Conservation (phyloP, 2,888 invertebrate genomes). For the Drosophila siamana region DNA sequence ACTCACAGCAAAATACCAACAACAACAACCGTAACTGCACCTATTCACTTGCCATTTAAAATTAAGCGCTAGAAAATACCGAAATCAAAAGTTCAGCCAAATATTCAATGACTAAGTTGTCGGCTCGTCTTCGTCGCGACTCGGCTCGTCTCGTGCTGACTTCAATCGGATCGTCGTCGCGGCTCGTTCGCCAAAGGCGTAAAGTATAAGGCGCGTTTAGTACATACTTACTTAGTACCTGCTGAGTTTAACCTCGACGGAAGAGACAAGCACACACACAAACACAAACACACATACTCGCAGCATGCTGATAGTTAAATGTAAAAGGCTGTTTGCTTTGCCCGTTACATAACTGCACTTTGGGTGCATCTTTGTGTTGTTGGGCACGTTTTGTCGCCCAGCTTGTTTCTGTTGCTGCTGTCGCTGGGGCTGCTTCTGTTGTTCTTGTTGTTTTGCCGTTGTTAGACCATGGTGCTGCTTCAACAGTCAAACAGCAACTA, state of each 20-base stretch:
- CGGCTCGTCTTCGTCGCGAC: background rate
- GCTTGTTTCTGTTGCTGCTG: slow-evolving; percentile 47
- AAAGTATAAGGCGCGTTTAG: slow-evolving; percentile 41
- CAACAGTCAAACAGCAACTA: slow-evolving; percentile 32
- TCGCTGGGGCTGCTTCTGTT: background rate
- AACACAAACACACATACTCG: slow-evolving; percentile 20
- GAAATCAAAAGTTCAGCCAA: slow-evolving; percentile 58
- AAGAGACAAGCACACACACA: slow-evolving; percentile 36
- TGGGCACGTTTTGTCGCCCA: slow-evolving; percentile 72
- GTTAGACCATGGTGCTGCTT: slow-evolving; percentile 34
- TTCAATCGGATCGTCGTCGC: background rate
- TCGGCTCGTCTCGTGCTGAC: background rate
- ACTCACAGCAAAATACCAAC: slow-evolving; percentile 17
- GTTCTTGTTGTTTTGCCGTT: slow-evolving; percentile 18
- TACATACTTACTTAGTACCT: slow-evolving; percentile 29
- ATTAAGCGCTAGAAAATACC: slow-evolving; percentile 14
- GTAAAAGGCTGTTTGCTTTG: slow-evolving; percentile 66
- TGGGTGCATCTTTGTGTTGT: slow-evolving; percentile 65
- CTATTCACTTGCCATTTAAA: slow-evolving; percentile 54
- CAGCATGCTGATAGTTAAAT: slow-evolving; percentile 50
- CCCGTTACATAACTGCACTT: slow-evolving; percentile 76
- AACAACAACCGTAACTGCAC: slow-evolving; percentile 19
- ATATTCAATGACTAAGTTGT: slow-evolving; percentile 48
- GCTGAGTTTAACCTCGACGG: slow-evolving; percentile 55
- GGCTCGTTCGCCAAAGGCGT: slow-evolving; percentile 33